Conservation (phyloP, 30 jellyfish, hydroid and myxozoan genomes). For the Nemopilema nomurai region DNA sequence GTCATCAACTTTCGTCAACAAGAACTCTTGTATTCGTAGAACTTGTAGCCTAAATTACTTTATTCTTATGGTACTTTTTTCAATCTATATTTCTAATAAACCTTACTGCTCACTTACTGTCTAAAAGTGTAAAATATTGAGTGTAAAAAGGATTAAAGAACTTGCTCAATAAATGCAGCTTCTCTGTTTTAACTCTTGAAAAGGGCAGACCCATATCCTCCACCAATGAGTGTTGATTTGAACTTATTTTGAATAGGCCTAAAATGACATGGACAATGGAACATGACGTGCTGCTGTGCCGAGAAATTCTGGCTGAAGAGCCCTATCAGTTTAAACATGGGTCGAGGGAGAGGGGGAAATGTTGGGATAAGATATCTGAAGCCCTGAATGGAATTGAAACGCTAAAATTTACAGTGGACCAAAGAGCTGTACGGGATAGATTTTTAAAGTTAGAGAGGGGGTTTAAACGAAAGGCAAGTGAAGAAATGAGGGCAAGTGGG, state of each 20-base stretch:
- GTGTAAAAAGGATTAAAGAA: not conserved
- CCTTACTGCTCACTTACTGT: too few species aligned
- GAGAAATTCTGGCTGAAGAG: conserved; percentile 42
- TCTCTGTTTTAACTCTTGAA: not conserved
- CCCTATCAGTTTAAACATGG: conserved; percentile 31
- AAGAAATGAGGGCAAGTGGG: conserved; percentile 22
- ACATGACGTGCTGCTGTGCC: conserved; percentile 7
- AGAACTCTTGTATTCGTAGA: too few species aligned
- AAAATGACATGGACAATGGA: conserved; percentile 41
- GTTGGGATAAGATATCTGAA: conserved; percentile 12
- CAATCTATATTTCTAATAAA: too few species aligned
- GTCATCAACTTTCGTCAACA: not conserved
- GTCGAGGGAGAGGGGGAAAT: conserved; percentile 52
- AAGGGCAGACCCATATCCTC: not conserved
- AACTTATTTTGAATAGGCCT: conserved; percentile 31
- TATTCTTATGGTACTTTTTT: too few species aligned
- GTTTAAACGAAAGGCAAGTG: not conserved
- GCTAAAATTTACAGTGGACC: conserved; percentile 27
- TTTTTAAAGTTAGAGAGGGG: conserved; percentile 10
- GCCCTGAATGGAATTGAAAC: conserved; percentile 11
- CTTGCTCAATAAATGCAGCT: not conserved
- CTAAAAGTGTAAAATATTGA: not conserved
- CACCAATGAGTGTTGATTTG: not conserved
- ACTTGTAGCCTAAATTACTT: too few species aligned
- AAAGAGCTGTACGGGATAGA: conserved; percentile 30